Conservation (phyloP, 2,888 invertebrate genomes). For the Ctena decussata region DNA sequence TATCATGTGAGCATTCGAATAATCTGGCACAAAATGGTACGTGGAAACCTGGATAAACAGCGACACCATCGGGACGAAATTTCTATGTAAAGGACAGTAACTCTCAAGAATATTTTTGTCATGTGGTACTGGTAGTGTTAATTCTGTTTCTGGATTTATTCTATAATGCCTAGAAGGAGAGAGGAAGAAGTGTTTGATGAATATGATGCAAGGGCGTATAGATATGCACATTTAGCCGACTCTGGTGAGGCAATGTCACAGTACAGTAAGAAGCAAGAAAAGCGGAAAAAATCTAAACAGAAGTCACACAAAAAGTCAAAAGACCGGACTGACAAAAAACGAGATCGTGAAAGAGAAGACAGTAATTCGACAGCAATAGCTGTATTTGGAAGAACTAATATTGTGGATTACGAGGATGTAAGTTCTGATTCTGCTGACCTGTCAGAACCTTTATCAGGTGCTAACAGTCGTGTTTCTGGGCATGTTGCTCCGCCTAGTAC, state of each 20-base stretch:
- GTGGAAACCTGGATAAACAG: neutral
- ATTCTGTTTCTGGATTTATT: neutral
- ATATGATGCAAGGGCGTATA: conserved; percentile 82
- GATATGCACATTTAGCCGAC: conserved; percentile 77
- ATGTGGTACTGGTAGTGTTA: conserved; percentile 54
- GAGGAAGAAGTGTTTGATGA: conserved; percentile 72
- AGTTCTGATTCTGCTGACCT: conserved; percentile 82
- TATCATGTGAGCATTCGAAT: too few relatives aligned
- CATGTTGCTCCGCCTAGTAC: conserved; percentile 37
- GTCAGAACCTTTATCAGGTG: conserved; percentile 50
- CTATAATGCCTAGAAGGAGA: conserved; percentile 69
- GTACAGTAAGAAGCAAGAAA: conserved; percentile 59
- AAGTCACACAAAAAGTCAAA: conserved; percentile 70
- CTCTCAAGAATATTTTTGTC: conserved; percentile 41
- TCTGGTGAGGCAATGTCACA: conserved; percentile 16
- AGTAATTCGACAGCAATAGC: conserved; percentile 46
- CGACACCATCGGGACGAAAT: conserved; percentile 17
- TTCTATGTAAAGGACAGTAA: conserved; percentile 55
- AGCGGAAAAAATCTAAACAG: conserved; percentile 75
- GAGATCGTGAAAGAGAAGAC: conserved; percentile 34
- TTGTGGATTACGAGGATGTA: conserved; percentile 82
- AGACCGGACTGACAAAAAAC: conserved; percentile 60
- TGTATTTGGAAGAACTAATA: conserved; percentile 62
- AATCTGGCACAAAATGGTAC: neutral
- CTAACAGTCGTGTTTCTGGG: conserved; percentile 4